Evolutionary conservation across 2,888 invertebrate species (phyloP), one percentile per base, ranked within the genome.

Genomic region (Plagodis dolabraria): DNA sequence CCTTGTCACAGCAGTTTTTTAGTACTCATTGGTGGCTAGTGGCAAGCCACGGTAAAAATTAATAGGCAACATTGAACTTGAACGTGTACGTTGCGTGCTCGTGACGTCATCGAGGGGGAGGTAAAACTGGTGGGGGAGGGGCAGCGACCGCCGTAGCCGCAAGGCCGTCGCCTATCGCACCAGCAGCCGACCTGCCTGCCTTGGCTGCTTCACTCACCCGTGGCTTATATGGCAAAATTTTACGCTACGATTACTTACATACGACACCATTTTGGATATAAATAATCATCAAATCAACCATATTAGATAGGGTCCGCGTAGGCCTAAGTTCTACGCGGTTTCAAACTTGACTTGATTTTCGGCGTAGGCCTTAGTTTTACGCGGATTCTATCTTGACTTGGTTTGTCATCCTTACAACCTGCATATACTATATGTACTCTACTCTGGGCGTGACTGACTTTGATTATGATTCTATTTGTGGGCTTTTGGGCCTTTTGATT

Each of bases 41-140:
- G 36, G 76, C 74, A 76, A 77, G 76, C 77, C 76, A 77, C 79
- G 74, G 80, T 80, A 75, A 82, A 22, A 87, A 86, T 85, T 86
- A 87, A 87, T 83, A 83, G 83, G 79, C 86, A 91, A 72, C 92
- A 91, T 90, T 92, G 92, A 92, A 92, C 91, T 91, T 92, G 92
- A 90, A 87, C 88, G 86, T 76, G 73, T 72, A 71, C 72, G 73
- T 77, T 82, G 84, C 83, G 86, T 87, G 87, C 66, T 77, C 71
- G 79, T 88, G 89, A 88, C 89, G 89, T 89, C 85, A 88, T 67
- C 58, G 67, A 70, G 36, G 7, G 36, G 83, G 77, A 72, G 72
- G 63, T 42, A 58, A 53, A 60, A 72, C 57, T 71, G 69, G 66
- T 68, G 65, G 60, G 63, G 67, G 65, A 51, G 66, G 63, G 53